Base-by-base conservation (phyloP, 2,797 vertebrate species). In the Semotilus atromaculatus region DNA sequence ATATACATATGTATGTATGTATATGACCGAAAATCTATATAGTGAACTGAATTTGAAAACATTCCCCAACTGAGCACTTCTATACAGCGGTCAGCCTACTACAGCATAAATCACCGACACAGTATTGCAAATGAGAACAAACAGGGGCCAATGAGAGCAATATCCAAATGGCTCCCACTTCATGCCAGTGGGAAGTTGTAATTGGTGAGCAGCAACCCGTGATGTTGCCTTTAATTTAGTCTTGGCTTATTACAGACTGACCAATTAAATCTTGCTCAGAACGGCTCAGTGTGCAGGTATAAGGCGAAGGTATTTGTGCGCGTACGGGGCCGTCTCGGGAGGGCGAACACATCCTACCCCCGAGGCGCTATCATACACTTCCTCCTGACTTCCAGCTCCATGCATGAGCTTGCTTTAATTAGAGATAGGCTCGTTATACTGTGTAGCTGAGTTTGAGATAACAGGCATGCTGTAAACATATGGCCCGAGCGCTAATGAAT, bases 371-470 rank as follows among this genome's bases (percentile, higher is more conserved):
- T 74, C 60, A 31, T 77, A 40, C 55, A 55, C 73, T 81, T 77
- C 58, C 43, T 80, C 58, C 76, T 55, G 51, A 38, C 43, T 70
- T 87, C 78, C 45, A 82, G 40, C 64, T 86, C 68, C 72, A 81
- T 66, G 81, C 85, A 84, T 86, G 81, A 88, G 76, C 38, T 84
- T 58, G 81, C 79, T 88, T 89, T 89, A 86, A 89, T 89, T 89
- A 88, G 74, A 74, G 53, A 76, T 62, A 18, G 23, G 31, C 84
- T 89, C 66, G 66, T 89, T 89, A 88, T 85, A 70, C 36, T 2
- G 71, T 51, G 74, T 62, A 86, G 66, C 74, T 34, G 81, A 86
- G 77, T 80, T 83, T 67, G 60, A 82, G 78, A 79, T 83, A 84
- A 70, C 71, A 84, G 66, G 62, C 60, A 1, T 68, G 84, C 68